Conservation (phyloP, 2,888 invertebrate genomes). For the Tanytarsus gracilentus region DNA sequence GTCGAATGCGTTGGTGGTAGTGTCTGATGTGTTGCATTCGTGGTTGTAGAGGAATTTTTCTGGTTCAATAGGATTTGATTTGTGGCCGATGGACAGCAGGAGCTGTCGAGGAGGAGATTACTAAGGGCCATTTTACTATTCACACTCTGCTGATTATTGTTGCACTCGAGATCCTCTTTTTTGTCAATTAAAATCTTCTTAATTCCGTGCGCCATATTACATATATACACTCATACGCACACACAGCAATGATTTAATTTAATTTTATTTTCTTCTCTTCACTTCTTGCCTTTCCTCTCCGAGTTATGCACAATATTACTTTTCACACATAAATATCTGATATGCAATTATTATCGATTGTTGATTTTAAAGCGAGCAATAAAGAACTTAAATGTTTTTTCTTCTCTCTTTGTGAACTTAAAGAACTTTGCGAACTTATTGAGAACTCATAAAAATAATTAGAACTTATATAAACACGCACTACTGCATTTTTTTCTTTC, state of each 20-base stretch:
- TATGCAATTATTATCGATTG: too few species aligned
- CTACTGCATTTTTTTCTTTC: constrained; percentile 10
- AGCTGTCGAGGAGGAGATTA: not conserved
- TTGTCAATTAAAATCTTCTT: constrained; percentile 23
- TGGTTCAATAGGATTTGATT: constrained; percentile 20
- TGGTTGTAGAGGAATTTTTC: constrained; percentile 24
- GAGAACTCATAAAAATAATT: not conserved
- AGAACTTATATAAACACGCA: not conserved
- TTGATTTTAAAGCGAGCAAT: too few species aligned
- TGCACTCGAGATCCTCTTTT: constrained; percentile 16
- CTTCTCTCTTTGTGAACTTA: too few species aligned
- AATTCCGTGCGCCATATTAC: constrained; percentile 26
- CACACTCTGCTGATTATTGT: not conserved
- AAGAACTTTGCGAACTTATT: not conserved
- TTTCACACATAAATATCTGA: too few species aligned
- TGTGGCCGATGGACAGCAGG: not conserved
- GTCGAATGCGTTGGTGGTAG: constrained; percentile 7
- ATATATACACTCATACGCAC: not conserved
- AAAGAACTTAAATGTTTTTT: not conserved
- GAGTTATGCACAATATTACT: not conserved
- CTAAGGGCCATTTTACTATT: constrained; percentile 17
- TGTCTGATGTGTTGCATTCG: constrained; percentile 31
- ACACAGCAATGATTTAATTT: constrained; percentile 2
- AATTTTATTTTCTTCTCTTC: not conserved
- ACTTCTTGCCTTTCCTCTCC: not conserved